Base-by-base conservation (phyloP, 1,140 invertebrate genomes). In the Cherax quadricarinatus region DNA sequence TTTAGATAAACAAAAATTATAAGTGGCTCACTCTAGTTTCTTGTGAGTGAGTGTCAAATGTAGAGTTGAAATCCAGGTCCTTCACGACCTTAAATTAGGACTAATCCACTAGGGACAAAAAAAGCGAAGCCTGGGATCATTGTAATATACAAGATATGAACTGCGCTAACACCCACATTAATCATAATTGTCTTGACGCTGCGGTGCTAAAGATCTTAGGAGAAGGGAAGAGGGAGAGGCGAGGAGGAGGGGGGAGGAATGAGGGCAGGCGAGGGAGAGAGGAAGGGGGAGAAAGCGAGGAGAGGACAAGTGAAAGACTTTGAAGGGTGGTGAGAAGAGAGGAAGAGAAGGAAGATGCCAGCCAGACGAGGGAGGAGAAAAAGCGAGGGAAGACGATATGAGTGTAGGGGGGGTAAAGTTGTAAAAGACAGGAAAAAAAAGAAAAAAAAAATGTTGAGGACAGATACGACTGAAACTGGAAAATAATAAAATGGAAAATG, bases 71-170 rank as follows among this genome's bases (percentile, higher is more conserved):
- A 66, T 66, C 62, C 62, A 66, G 80, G n/a, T 30, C 24, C 49
- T 53, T 82, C 48, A 53, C 49, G 49, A 18, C 80, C 51, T 82
- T 82, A 57, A 57, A 82, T 82, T 57, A 82, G 49, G 49, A n/a
- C 80, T 82, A 82, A 49, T 82, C 57, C 80, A 51, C 49, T 18
- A 12, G 21, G 49, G 41, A 49, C 49, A 82, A 82, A 82, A 51
- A 41, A 82, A 49, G 49, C 80, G 53, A 24, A 82, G 80, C 53
- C 80, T 16, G 53, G 57, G 80, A 82, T 82, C 80, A 57, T 24
- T 57, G 51, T 82, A 82, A 82, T 82, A 53, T 82, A 53, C 49
- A 82, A 82, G 80, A 82, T 82, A 57, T 82, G 80, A 53, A 82
- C 80, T 53, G 80, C 48, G 18, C 49, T 82, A 82, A 82, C 30